These are phyloP conservation scores for Choloepus didactylus DNA, from an alignment of 2,797 vertebrate genomes.

Conservation along the genomic window DNA sequence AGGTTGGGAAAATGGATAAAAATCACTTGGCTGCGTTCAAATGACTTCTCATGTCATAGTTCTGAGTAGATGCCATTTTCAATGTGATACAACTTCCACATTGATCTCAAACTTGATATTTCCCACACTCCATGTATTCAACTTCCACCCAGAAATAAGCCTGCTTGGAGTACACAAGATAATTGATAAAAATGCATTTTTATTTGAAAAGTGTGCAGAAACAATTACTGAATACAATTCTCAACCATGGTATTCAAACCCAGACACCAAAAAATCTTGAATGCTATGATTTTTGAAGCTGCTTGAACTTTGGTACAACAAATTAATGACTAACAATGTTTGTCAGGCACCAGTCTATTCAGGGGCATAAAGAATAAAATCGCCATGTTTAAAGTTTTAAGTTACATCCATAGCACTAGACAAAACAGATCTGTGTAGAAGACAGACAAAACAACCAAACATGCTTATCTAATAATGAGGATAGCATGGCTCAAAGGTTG, in stretches of 20 bases:
- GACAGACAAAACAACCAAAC: slow-evolving; percentile 66
- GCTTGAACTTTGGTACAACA: slow-evolving; percentile 81
- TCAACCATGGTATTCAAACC: slow-evolving; percentile 73
- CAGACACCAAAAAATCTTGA: slow-evolving; percentile 68
- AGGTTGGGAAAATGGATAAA: slow-evolving; percentile 6
- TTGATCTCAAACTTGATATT: background rate
- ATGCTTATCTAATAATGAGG: slow-evolving; percentile 67
- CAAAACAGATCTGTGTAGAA: slow-evolving; percentile 55
- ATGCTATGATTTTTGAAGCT: slow-evolving; percentile 79
- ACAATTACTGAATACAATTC: slow-evolving; percentile 81
- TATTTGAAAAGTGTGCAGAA: slow-evolving; percentile 87
- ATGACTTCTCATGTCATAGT: background rate
- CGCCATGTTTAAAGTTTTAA: slow-evolving; percentile 51
- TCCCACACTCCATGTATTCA: background rate
- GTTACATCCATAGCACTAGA: slow-evolving; percentile 70
- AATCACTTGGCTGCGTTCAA: background rate
- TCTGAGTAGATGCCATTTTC: background rate
- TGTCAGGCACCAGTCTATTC: slow-evolving; percentile 70
- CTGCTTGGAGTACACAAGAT: background rate
- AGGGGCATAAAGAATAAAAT: slow-evolving; percentile 64
- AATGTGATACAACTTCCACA: background rate
- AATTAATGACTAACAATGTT: slow-evolving; percentile 66
- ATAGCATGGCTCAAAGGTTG: background rate
- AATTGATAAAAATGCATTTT: slow-evolving; percentile 83
- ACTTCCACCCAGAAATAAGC: background rate